phyloP scores from a whole-genome alignment of 2,888 invertebrate species.

The Ommatoiulus sabulosus region DNA sequence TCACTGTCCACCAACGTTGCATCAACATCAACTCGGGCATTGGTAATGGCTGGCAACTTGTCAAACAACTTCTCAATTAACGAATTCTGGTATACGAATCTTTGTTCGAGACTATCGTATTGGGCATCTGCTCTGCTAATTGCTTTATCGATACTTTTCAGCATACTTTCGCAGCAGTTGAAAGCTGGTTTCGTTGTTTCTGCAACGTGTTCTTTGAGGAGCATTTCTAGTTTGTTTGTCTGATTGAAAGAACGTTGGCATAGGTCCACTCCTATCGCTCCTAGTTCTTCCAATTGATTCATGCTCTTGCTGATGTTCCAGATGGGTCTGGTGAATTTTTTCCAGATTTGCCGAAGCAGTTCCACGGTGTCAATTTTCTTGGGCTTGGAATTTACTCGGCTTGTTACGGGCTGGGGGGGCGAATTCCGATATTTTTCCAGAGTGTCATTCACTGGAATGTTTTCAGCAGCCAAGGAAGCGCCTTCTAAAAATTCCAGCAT shows the following conservation, averaged over 20 bases:
- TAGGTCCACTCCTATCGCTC: not conserved
- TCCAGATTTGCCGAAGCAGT: constrained; percentile 40
- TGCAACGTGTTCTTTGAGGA: not conserved
- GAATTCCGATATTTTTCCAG: not conserved
- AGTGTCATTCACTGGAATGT: not conserved
- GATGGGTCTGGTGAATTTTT: constrained; percentile 51
- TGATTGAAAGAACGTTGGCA: constrained; percentile 39
- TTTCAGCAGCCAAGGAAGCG: not conserved
- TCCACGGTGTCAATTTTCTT: constrained; percentile 6
- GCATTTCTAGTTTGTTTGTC: constrained; percentile 1
- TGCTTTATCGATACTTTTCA: constrained; percentile 16
- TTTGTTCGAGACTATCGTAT: constrained; percentile 44
- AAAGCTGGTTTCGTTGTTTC: not conserved
- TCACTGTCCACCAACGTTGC: not conserved
- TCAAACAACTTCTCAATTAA: constrained; percentile 52
- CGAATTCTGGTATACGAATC: constrained; percentile 38
- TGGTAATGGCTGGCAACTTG: constrained; percentile 5
- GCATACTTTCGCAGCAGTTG: constrained; percentile 9
- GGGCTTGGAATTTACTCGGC: not conserved
- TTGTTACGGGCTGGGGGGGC: not conserved
- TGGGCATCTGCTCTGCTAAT: not conserved
- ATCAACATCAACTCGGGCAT: not conserved
- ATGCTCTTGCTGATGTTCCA: constrained; percentile 47
- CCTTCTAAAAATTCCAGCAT: constrained; percentile 33
- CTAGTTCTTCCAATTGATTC: not conserved